Base-by-base conservation (phyloP, 2,113 vertebrate genomes). In the Micromys minutus region DNA sequence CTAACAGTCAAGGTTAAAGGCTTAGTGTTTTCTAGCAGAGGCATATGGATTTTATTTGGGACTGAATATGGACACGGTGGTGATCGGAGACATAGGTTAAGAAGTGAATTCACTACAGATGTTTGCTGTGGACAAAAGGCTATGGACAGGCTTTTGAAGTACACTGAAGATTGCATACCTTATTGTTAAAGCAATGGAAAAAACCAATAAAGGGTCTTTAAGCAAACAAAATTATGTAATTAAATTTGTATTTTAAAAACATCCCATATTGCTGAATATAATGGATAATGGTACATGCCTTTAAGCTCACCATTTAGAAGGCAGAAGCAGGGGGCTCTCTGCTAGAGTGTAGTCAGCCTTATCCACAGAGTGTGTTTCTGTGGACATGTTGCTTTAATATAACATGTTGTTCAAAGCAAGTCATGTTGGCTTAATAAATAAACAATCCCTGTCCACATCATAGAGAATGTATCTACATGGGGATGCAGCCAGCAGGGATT, bases 181-280 rank as follows among this genome's bases (percentile, higher is more conserved):
- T 63, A 76, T n/a, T 85, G 45, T 65, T 83, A 11, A 80, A 55
- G 59, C 59, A 86, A 85, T 80, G 63, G 87, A 94, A 84, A 93
- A n/a, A n/a, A 13, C 59, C 45, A 86, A 0, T 45, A 31, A 57
- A 77, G 5, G 39, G 13, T 45, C n/a, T 92, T 55, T 47, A 89
- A 52, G n/a, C 19, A 61, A 39, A 21, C 36, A 55, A 77, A 61
- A 87, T 34, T 59, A 63, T 85, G 4, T 7, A 83, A 63, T 63
- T 24, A 52, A 45, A 74, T 57, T 87, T 21, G 2, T 59, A 29
- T 75, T 63, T 63, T 36, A 77, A 88, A 31, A 55, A 31, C 4
- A 74, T 11, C 0, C 80, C 26, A 63, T 45, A 84, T 42, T 19
- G 4, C 57, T 63, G 16, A 9, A 10, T 63, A 2, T 83, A 31